Evolutionary conservation across 2,113 vertebrate species (phyloP).

Genomic region (Peromyscus polionotus): DNA sequence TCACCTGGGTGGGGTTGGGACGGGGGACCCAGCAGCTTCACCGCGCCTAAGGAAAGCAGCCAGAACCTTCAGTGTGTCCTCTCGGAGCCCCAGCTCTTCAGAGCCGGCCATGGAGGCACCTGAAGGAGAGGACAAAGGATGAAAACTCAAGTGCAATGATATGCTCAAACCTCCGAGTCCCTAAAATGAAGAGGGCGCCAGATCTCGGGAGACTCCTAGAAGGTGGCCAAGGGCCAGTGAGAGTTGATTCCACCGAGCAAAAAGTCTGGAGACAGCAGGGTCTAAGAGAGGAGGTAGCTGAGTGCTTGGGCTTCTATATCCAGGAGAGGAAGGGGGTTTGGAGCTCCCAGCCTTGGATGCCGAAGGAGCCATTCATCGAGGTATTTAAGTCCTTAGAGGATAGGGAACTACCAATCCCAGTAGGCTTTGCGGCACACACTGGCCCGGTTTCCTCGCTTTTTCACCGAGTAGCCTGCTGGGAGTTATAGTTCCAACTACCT

Average conservation of each 20-base stretch:
- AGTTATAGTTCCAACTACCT: constrained; percentile 60
- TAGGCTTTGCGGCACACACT: neutral
- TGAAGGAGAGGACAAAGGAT: constrained; percentile 7
- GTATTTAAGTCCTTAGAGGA: neutral
- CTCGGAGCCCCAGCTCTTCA: constrained; percentile 66
- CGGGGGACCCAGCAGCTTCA: constrained; percentile 68
- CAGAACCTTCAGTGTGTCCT: constrained; percentile 83
- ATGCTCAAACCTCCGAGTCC: neutral
- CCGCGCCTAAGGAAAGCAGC: constrained; percentile 82
- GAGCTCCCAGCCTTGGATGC: neutral
- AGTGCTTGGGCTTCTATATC: neutral
- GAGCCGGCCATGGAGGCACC: constrained; percentile 78
- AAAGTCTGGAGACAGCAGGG: neutral
- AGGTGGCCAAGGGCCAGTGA: neutral
- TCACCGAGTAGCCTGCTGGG: constrained; percentile 54
- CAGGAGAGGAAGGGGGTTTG: neutral
- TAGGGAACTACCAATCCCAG: constrained; percentile 73
- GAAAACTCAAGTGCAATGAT: neutral
- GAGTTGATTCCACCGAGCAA: neutral
- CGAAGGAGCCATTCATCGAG: neutral
- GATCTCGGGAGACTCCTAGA: neutral
- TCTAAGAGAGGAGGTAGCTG: neutral
- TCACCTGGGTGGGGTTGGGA: constrained; percentile 74
- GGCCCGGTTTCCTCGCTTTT: neutral
- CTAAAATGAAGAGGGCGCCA: neutral